These are phyloP conservation scores for Sminthopsis crassicaudata DNA, from an alignment of 2,113 vertebrate species.

Conservation along the genomic window DNA sequence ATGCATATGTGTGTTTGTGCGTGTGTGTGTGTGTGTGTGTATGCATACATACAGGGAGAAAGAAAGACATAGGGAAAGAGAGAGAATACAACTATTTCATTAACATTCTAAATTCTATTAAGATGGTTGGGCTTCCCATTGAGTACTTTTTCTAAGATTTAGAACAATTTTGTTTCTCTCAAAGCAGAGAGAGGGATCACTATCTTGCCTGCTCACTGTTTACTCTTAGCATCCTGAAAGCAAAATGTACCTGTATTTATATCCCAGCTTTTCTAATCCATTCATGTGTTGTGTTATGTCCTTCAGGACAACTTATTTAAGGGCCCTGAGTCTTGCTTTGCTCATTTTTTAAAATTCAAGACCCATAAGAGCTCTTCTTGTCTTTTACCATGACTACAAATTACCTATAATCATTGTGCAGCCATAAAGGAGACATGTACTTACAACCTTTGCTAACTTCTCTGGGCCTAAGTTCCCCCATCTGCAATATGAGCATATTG, in stretches of 20 bases:
- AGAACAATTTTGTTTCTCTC: not conserved
- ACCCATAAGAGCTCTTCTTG: not conserved
- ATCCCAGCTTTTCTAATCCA: not conserved
- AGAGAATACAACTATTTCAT: not conserved
- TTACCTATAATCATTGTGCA: not conserved
- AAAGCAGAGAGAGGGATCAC: not conserved
- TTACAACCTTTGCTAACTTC: not conserved
- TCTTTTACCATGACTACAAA: not conserved
- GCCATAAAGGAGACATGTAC: not conserved
- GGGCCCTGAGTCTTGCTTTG: not conserved
- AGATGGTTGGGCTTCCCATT: not conserved
- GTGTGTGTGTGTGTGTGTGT: too few relatives aligned
- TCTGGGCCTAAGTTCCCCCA: not conserved
- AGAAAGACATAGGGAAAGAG: not conserved
- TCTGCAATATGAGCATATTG: not conserved
- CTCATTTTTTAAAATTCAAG: not conserved
- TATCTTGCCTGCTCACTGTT: not conserved
- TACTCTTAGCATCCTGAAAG: not conserved
- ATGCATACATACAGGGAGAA: not conserved
- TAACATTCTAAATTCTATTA: not conserved
- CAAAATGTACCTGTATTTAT: not conserved
- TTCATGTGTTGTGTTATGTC: not conserved
- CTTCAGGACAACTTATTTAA: not conserved
- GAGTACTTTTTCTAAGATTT: not conserved
- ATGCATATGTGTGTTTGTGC: too few relatives aligned